Evolutionary conservation across 2,888 invertebrate genomes (phyloP).

Genomic region (Lithophane leautieri): DNA sequence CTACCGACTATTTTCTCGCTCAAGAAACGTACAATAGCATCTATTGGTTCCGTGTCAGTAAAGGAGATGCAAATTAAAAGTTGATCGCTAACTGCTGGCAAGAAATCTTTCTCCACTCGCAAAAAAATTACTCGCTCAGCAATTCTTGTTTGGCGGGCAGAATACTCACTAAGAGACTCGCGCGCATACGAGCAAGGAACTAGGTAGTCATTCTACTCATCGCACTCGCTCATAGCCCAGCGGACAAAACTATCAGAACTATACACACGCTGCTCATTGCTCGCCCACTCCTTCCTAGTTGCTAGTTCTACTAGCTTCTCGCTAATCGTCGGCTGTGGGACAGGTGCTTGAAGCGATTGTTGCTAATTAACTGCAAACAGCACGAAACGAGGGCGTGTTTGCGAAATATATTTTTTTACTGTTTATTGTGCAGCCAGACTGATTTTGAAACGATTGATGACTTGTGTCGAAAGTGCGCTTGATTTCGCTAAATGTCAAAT

Average conservation of each 20-base stretch:
- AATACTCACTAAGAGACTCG: background rate
- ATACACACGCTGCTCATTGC: too few relatives aligned
- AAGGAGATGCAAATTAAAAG: background rate
- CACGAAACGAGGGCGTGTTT: slow-evolving; percentile 37
- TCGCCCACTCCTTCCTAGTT: background rate
- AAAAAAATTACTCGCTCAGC: too few relatives aligned
- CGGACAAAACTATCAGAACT: background rate
- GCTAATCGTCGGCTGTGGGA: background rate
- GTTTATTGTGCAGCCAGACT: slow-evolving; percentile 15
- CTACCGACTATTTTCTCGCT: background rate
- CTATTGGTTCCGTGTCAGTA: background rate
- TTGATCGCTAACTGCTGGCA: too few relatives aligned
- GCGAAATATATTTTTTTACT: slow-evolving; percentile 22
- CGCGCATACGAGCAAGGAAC: too few relatives aligned
- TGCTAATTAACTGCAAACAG: slow-evolving; percentile 69
- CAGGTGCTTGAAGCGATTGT: slow-evolving; percentile 58
- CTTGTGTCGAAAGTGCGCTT: background rate
- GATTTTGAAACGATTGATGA: slow-evolving; percentile 27
- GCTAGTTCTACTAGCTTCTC: background rate
- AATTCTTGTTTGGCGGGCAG: background rate
- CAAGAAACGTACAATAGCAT: background rate
- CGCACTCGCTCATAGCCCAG: too few relatives aligned
- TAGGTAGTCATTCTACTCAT: background rate
- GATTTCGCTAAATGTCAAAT: slow-evolving; percentile 9
- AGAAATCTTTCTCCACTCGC: background rate